Evolutionary conservation across 2,888 invertebrate species (phyloP).

Genomic region (Seira musarum): DNA sequence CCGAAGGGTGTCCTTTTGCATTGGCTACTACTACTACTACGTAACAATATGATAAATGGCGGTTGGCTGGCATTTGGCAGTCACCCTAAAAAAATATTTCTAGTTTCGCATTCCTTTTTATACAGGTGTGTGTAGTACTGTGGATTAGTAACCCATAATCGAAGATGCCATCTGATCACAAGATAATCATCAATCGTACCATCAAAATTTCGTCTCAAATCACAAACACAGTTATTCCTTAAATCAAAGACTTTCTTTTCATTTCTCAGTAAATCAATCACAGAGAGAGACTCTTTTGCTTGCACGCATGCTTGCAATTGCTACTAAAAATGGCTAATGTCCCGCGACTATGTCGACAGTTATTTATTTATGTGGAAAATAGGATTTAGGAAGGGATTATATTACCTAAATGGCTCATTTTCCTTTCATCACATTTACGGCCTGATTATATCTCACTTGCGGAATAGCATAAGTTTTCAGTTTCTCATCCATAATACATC

Average conservation of each 20-base stretch:
- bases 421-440: conserved; percentile 7
- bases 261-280: too few relatives aligned
- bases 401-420: not conserved
- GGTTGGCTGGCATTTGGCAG: not conserved
- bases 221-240: too few relatives aligned
- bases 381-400: too few relatives aligned
- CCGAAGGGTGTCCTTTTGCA: conserved; percentile 3
- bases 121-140: conserved; percentile 16
- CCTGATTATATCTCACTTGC: not conserved
- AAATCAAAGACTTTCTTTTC: too few relatives aligned
- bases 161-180: not conserved
- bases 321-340: too few relatives aligned
- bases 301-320: too few relatives aligned
- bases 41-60: conserved; percentile 9
- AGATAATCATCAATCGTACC: not conserved
- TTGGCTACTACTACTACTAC: not conserved
- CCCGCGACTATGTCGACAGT: too few relatives aligned
- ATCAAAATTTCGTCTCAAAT: too few relatives aligned
- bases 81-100: not conserved
- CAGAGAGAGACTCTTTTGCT: too few relatives aligned
- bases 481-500: too few relatives aligned
- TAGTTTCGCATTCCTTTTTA: not conserved
- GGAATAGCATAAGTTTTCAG: not conserved
- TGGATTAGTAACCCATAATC: conserved; percentile 10
- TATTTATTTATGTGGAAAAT: too few relatives aligned